A percentile compares a stretch with the other conserved stretches of the same genome.
These are phyloP conservation scores for Paedocypris sp. DNA, from an alignment of 2,113 vertebrate species.

Conservation along the genomic window DNA sequence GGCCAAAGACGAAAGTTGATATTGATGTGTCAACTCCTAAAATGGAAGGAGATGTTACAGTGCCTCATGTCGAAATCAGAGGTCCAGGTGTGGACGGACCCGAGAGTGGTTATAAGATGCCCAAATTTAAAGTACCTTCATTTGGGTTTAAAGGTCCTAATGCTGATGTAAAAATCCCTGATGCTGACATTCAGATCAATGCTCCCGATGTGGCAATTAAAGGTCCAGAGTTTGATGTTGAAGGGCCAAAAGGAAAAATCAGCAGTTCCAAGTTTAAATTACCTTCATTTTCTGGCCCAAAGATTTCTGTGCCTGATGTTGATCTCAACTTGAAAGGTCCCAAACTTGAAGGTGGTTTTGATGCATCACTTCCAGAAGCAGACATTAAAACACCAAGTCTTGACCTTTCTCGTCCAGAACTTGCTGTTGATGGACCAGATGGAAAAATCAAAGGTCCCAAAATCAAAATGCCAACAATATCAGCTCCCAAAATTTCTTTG, in stretches of 20 bases:
- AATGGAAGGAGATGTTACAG: not conserved
- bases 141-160: slow-evolving; percentile 18
- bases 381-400: not conserved
- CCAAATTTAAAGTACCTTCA: slow-evolving; percentile 6
- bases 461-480: not conserved
- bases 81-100: not conserved
- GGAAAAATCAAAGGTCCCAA: not conserved
- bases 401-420: not conserved
- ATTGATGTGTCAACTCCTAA: not conserved
- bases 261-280: slow-evolving; percentile 16
- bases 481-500: too few relatives aligned
- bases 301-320: slow-evolving; percentile 44
- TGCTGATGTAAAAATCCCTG: not conserved
- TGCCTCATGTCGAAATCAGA: not conserved
- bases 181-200: not conserved
- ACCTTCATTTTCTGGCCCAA: slow-evolving; percentile 46
- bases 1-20: slow-evolving; percentile 14
- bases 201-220: not conserved
- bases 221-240: not conserved
- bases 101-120: not conserved
- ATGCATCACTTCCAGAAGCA: not conserved
- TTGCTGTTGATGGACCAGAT: not conserved
- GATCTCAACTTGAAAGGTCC: not conserved
- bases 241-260: not conserved
- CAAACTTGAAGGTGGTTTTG: not conserved